Evolutionary conservation across 2,888 invertebrate species (phyloP), one percentile per base, ranked within the genome.

Genomic region (Cryptophagus acutangulus): DNA sequence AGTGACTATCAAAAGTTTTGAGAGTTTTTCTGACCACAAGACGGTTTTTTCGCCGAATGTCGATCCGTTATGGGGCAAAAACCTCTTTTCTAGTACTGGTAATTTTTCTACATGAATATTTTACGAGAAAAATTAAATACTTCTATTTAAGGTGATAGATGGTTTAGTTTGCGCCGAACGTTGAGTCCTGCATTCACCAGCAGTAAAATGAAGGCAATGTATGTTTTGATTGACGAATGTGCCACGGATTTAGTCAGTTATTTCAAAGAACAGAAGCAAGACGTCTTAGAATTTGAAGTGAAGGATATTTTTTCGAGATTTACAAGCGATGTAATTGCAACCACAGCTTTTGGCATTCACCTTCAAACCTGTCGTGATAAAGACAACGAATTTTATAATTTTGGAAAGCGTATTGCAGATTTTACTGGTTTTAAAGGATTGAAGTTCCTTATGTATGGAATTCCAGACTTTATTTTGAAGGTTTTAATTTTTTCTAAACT

Each of bases 301-400:
- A 51, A 47, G 10, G 48, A 76, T 39, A 37, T 71, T 2, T 69
- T 73, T 31, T 70, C 72, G 2, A 67, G 77, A 1, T 77, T 74
- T 47, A 71, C 76, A 0, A 77, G 71, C 51, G 78, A 79, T 55
- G 75, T 77, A 14, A 77, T 78, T 10, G 77, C 77, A 0, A 73
- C 74, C 0, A 64, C 71, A 1, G 76, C 73, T 0, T 78, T 78
- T 41, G 78, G 78, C 0, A 62, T 76, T 1, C 63, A 69, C 40
- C 69, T 75, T 1, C 71, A 79, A 57, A 78, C 78, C 0, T 40
- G 76, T 17, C 64, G 66, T 29, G 66, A 77, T 14, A 67, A 61
- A 10, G 56, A 73, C 0, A 78, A 79, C 41, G 69, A 75, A 28
- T 77, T 78, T 55, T 77, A 71, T 47, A 3, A 41, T 1, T 55